phyloP scores from a whole-genome alignment of 1,140 invertebrate species.

The Tetraneura akinire region DNA sequence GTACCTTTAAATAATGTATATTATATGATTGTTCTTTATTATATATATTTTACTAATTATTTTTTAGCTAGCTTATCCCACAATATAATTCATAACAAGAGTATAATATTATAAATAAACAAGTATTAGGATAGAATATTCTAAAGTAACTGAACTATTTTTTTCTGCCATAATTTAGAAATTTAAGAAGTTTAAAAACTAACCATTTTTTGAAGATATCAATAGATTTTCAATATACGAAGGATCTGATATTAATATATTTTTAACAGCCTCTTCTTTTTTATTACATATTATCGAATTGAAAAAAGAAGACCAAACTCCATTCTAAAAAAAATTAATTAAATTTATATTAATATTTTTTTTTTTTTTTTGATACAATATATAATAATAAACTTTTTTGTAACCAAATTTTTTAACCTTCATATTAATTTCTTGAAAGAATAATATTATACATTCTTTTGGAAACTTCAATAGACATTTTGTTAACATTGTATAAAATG shows the following conservation, averaged over 20 bases:
- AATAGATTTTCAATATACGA: constrained; percentile 1
- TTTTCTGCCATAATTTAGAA: no score
- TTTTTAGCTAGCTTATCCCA: no score
- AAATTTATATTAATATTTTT: background rate
- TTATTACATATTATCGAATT: constrained; percentile 27
- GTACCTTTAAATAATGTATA: no score
- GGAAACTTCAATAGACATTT: constrained; percentile 36
- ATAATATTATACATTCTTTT: background rate
- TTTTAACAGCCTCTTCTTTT: background rate
- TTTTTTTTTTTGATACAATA: background rate
- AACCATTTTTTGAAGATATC: background rate
- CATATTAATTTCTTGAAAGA: constrained; percentile 35
- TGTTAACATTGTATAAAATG: constrained; percentile 3
- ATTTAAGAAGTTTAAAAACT: background rate
- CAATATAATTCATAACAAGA: no score
- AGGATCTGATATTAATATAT: background rate
- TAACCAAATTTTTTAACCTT: constrained; percentile 16
- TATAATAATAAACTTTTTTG: no score
- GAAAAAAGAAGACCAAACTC: constrained; percentile 28
- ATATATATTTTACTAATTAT: no score
- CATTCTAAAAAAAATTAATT: background rate
- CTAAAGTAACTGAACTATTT: no score
- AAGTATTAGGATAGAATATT: no score
- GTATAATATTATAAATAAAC: no score
- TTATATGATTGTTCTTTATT: no score